These are phyloP conservation scores for Andrena bicolor DNA, from an alignment of 2,888 invertebrate genomes.

Conservation along the genomic window DNA sequence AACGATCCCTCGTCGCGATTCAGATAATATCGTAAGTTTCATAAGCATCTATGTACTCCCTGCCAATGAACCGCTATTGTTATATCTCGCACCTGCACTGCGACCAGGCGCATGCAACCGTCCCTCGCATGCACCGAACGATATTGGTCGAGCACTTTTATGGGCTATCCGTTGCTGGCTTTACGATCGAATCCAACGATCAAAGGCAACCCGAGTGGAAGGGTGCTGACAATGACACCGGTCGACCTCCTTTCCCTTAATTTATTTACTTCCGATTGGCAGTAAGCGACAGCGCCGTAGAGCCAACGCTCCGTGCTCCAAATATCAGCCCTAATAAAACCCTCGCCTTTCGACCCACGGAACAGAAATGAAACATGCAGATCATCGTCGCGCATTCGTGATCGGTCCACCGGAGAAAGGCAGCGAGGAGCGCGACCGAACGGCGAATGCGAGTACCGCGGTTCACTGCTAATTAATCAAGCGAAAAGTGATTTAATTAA, in stretches of 20 bases:
- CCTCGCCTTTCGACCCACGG: background rate
- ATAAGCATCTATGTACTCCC: constrained; percentile 43
- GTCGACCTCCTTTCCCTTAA: constrained; percentile 34
- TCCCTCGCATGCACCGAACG: constrained; percentile 40
- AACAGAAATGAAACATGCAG: background rate
- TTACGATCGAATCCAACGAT: constrained; percentile 50
- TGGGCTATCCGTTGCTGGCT: constrained; percentile 27
- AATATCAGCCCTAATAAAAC: background rate
- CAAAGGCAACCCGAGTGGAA: constrained; percentile 21
- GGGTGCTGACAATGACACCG: constrained; percentile 37
- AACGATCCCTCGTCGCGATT: constrained; percentile 36
- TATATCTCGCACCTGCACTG: constrained; percentile 53
- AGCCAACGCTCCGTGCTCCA: background rate
- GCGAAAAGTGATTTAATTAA: constrained; percentile 71
- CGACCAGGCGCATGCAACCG: constrained; percentile 20
- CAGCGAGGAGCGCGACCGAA: background rate
- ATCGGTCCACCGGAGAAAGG: constrained; percentile 12
- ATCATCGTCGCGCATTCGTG: constrained; percentile 19
- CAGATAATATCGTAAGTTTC: constrained; percentile 56
- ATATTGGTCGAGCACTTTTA: constrained; percentile 46
- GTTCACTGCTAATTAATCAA: constrained; percentile 66
- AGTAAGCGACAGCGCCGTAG: background rate
- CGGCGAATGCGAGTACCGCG: constrained; percentile 25
- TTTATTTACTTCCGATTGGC: constrained; percentile 23
- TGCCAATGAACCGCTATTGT: constrained; percentile 49